A percentile compares a stretch with the other conserved stretches of the same genome.
These are phyloP conservation scores for Ametastegia equiseti DNA, from an alignment of 2,888 invertebrate species.

Conservation along the genomic window DNA sequence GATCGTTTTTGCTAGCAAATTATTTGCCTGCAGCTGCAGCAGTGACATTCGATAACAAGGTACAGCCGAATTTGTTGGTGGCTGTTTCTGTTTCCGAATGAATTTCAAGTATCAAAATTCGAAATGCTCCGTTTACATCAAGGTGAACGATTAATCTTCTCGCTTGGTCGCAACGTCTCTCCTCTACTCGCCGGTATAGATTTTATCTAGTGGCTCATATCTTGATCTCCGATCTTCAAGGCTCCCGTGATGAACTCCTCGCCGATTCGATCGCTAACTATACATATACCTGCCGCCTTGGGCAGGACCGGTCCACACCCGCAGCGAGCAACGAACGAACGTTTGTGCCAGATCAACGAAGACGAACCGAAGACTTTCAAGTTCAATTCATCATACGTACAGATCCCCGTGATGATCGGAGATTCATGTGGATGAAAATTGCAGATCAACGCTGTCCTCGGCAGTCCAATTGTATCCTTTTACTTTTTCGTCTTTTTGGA, in stretches of 20 bases:
- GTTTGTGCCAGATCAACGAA: neutral
- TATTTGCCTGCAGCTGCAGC: neutral
- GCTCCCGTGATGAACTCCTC: constrained; percentile 33
- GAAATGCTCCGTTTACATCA: neutral
- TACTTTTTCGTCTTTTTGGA: no score
- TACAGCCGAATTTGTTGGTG: no score
- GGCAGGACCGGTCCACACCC: constrained; percentile 14
- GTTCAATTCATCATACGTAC: neutral
- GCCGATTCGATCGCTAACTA: neutral
- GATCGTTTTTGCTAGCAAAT: neutral
- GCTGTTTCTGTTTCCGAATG: neutral
- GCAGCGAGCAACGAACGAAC: constrained; percentile 4
- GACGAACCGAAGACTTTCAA: neutral
- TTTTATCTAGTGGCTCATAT: constrained; percentile 1
- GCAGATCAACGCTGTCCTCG: no score
- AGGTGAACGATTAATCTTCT: constrained; percentile 23
- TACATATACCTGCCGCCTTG: neutral
- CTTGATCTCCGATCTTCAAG: constrained; percentile 34
- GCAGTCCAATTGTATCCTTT: no score
- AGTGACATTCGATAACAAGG: no score
- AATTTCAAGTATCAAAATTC: neutral
- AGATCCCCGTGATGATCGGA: neutral
- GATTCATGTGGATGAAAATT: neutral
- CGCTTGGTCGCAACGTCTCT: neutral
- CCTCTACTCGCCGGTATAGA: neutral